Conservation (phyloP, 2,888 invertebrate genomes). For the Ectemnius continuus region DNA sequence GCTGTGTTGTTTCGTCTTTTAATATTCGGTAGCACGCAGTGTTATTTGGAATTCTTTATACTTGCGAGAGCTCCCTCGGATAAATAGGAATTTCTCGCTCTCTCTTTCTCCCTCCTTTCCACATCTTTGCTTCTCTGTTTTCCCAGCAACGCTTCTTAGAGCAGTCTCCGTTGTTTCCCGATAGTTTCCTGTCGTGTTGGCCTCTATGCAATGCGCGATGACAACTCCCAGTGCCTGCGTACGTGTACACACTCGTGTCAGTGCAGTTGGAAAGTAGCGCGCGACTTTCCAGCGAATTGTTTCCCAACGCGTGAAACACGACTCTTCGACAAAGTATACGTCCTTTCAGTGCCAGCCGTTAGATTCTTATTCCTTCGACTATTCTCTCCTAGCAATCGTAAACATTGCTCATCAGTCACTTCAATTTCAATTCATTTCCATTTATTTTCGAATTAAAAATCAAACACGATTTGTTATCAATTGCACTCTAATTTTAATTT, state of each 20-base stretch:
- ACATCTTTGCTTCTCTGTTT: slow-evolving; percentile 1
- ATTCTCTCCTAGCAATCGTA: not conserved
- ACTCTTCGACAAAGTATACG: slow-evolving; percentile 9
- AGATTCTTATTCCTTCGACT: no score
- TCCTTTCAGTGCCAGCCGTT: no score
- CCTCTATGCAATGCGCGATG: slow-evolving; percentile 6
- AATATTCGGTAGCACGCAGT: slow-evolving; percentile 3
- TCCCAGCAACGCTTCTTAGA: not conserved
- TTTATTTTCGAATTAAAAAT: no score
- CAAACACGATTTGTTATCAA: no score
- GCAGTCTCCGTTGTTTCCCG: not conserved
- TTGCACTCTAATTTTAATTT: no score
- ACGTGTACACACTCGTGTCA: slow-evolving; percentile 12
- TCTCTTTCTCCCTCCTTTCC: slow-evolving; percentile 4
- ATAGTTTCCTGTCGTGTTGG: not conserved
- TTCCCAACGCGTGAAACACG: slow-evolving; percentile 33
- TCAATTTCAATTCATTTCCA: not conserved
- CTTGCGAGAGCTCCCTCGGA: slow-evolving; percentile 37
- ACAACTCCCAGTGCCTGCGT: slow-evolving; percentile 2
- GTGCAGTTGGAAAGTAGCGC: not conserved
- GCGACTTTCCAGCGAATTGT: slow-evolving; percentile 40
- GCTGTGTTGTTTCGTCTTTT: not conserved
- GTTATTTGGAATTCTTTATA: slow-evolving; percentile 49
- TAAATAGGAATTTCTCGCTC: slow-evolving; percentile 49
- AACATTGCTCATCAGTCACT: not conserved